Base-by-base conservation (phyloP, 2,797 vertebrate genomes). In the Cottoperca gobio region DNA sequence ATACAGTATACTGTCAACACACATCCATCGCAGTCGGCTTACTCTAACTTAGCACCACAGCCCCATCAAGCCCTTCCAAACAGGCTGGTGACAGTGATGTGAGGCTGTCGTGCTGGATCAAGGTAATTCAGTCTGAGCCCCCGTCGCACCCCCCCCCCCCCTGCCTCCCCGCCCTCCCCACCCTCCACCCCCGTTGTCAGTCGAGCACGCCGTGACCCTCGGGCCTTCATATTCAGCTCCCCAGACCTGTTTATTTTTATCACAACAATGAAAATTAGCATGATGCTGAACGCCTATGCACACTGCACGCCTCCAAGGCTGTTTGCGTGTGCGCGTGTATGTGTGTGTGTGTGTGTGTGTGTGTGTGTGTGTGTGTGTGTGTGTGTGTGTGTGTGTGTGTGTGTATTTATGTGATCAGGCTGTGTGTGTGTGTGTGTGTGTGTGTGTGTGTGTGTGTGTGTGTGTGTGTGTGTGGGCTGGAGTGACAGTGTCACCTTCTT, bases 161-260 rank as follows among this genome's bases (percentile, higher is more conserved):
- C n/a, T 2, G 19, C 19, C 28, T 42, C 60, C 42, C 21, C 70
- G 59, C 61, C 23, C 46, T 19, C 66, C 49, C 58, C 79, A 37
- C 59, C 74, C 68, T 35, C 74, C 76, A 53, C 81, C 76, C 73
- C 78, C 49, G 82, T 88, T 93, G 90, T 91, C 92, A 93, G 91
- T 86, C 58, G 89, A 89, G 88, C 88, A 84, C 80, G 90, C 82
- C 81, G 78, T 91, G 91, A 93, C 92, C 93, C 92, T 92, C 84
- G 40, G 91, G 88, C 88, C 89, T 87, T 88, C 79, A 78, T 91
- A 88, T 92, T 91, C 88, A 79, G 90, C 89, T 91, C 86, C 92
- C 88, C 83, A 93, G 91, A 93, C 92, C 94, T 93, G 93, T 94
- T 95, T 96, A 95, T 95, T 95, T 95, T 95, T 95, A 95, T 94